Base-by-base conservation (phyloP, 2,888 invertebrate genomes). In the Stenotaenia linearis region DNA sequence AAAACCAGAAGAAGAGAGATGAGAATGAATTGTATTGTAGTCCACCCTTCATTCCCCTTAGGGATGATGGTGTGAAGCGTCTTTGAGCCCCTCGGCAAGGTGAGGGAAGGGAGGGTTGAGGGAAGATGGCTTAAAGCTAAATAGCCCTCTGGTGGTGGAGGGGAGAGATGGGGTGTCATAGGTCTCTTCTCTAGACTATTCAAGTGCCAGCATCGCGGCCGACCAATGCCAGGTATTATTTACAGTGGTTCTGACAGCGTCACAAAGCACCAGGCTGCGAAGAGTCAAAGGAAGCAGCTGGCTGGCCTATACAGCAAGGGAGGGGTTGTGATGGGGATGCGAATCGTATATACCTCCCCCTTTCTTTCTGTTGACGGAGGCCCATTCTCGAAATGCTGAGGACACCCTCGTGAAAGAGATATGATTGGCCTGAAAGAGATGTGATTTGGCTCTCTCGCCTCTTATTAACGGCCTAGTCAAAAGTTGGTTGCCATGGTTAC, bases 1-100 rank as follows among this genome's bases (percentile, higher is more conserved):
- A 69, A 69, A 69, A 69, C 69, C 69, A 69, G 69, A 69, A 69
- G 69, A 69, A 69, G 69, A 69, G 69, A 69, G 69, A 69, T 69
- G 69, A 69, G 69, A 69, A 69, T 69, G 69, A 69, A 69, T 69
- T 69, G 69, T 69, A 69, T 69, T 69, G 69, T 69, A 69, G 69
- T 69, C 69, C 69, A 69, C 69, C 69, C 69, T 69, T 69, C 69
- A 69, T 69, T 69, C 69, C 69, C 69, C 69, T 69, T 69, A 1
- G 69, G 69, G 69, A 69, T 69, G 69, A 28, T 28, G 69, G 69
- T 28, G 69, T 69, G 69, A 69, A 69, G 69, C 69, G 69, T 69
- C 69, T 69, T 69, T 69, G 69, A 69, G 69, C 25, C 25, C 69
- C 50, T 50, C 50, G 18, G 50, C 50, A 18, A 50, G 50, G 50